phyloP scores from a whole-genome alignment of 2,888 invertebrate species.

The Anodontia alba region DNA sequence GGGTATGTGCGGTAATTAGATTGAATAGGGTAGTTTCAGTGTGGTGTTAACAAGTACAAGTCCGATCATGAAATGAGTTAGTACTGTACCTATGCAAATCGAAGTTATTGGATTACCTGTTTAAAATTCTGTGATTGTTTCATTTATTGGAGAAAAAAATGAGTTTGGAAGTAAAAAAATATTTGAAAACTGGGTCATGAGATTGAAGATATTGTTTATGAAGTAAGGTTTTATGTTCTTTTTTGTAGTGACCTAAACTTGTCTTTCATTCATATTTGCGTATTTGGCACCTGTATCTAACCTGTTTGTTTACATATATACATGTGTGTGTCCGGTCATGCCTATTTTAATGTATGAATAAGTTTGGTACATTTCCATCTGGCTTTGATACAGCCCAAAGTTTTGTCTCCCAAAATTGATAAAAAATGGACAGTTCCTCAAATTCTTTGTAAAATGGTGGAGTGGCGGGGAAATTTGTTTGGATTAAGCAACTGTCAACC shows the following conservation, averaged over 20 bases:
- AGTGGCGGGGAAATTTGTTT: conserved; percentile 5
- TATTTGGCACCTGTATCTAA: not conserved
- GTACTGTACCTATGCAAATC: too few species aligned
- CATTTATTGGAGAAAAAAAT: too few species aligned
- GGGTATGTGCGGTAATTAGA: too few species aligned
- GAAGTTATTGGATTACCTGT: too few species aligned
- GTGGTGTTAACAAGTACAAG: not conserved
- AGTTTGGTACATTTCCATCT: conserved; percentile 2
- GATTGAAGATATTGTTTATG: too few species aligned
- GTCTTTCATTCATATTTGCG: conserved; percentile 11
- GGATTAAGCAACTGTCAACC: not conserved
- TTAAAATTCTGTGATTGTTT: too few species aligned
- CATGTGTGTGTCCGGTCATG: not conserved
- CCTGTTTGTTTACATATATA: not conserved
- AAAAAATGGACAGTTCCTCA: not conserved
- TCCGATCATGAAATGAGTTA: too few species aligned
- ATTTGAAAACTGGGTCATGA: too few species aligned
- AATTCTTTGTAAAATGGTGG: too few species aligned
- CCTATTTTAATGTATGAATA: not conserved
- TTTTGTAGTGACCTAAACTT: conserved; percentile 3
- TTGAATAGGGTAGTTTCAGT: too few species aligned
- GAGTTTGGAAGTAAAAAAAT: too few species aligned
- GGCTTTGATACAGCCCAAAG: not conserved
- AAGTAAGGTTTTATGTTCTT: too few species aligned
- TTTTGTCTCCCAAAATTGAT: not conserved